Base-by-base conservation (phyloP, 1,140 invertebrate species). In the Gryon sp. region DNA sequence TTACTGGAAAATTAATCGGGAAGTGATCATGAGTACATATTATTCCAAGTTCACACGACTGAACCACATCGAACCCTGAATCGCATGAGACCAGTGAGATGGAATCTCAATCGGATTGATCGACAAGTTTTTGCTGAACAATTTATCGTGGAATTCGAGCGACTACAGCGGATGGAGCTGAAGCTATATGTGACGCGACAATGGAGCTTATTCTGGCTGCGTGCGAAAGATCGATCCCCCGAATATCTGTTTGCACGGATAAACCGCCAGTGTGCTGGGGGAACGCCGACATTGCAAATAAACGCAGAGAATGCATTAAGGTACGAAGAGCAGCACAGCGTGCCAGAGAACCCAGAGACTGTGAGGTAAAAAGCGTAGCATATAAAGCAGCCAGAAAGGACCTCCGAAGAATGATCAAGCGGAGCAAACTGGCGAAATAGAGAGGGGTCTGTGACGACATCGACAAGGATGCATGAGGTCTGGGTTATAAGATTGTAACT, bases 401-500 rank as follows among this genome's bases (percentile, higher is more conserved):
- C 11, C 4, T 46, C 4, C 20, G 22, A 1, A 5, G 14, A 24
- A 11, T 12, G 5, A 46, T 46, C 1, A 46, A 46, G 7, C 22
- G 14, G 15, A 46, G 20, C 22, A 46, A 83, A 46, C 30, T 11
- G 8, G 15, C 32, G 8, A 46, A 62, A 1, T 83, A 76, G 78
- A 52, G 32, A 30, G 30, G 52, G 6, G 14, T 83, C 0, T 55
- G 52, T n/a, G 7, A 76, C 7, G 68, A 75, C 2, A 48, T 82
- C 1, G 70, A 83, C 9, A 19, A 43, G 0, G 77, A 82, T 32
- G 63, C 73, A 2, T 80, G 68, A 57, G 78, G 80, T 2, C 9
- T 69, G 12, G 73, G 53, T 0, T 82, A 83, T 43, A 77, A 78
- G 26, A 75, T 80, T 7, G 72, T 74, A 0, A 80, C 50, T 45